Conservation (phyloP, 2,113 vertebrate genomes). For the Otus sunia region DNA sequence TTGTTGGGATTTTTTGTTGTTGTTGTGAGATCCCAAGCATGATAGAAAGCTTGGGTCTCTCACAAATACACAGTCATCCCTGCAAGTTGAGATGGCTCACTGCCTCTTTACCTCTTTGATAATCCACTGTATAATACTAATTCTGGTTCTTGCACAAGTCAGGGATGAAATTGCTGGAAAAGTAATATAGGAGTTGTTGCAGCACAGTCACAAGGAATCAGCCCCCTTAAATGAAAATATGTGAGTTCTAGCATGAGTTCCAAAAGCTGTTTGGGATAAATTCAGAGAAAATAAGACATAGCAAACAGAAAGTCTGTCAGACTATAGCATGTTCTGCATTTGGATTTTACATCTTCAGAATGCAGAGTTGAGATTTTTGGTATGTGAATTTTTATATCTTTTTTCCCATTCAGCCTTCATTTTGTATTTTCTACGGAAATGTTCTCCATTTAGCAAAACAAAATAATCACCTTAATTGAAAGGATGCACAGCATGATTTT, state of each 20-base stretch:
- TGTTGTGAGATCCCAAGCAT: neutral
- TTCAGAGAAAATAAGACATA: neutral
- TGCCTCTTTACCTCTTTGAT: neutral
- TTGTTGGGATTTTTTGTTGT: neutral
- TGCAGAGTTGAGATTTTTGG: neutral
- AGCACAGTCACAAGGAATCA: neutral
- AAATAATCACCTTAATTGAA: constrained; percentile 14
- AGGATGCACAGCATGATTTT: neutral
- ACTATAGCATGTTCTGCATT: neutral
- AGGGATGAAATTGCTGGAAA: neutral
- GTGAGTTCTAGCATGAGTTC: neutral
- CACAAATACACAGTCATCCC: neutral
- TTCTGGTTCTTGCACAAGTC: neutral
- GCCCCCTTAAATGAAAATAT: neutral
- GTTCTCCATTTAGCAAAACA: neutral
- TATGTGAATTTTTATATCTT: neutral
- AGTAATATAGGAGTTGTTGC: neutral
- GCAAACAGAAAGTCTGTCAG: neutral
- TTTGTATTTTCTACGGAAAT: neutral
- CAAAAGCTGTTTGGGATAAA: neutral
- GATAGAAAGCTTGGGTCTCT: neutral
- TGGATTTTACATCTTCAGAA: neutral
- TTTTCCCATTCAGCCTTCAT: neutral
- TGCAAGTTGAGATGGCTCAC: neutral
- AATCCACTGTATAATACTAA: neutral